Conservation (phyloP, 2,797 vertebrate species). For the Notamacropus eugenii region DNA sequence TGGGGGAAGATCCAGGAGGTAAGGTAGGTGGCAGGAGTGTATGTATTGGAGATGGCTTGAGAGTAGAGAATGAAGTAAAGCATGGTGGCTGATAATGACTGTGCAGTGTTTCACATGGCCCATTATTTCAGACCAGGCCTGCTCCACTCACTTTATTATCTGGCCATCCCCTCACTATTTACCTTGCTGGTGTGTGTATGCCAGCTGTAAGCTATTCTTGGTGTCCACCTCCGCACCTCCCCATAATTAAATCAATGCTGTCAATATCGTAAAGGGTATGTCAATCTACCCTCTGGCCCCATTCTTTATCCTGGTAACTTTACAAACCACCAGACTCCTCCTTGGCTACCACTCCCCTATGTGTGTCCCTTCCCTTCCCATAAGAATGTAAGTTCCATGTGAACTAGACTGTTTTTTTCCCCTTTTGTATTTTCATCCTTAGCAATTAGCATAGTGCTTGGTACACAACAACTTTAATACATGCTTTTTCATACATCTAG, state of each 20-base stretch:
- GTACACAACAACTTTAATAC: not conserved
- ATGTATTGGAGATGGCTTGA: not conserved
- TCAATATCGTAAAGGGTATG: not conserved
- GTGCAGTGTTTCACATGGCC: not conserved
- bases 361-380: not conserved
- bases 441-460: not conserved
- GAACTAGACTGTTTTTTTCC: not conserved
- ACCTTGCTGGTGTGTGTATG: not conserved
- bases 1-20: not conserved
- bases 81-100: not conserved
- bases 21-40: not conserved
- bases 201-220: not conserved
- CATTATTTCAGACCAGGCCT: not conserved
- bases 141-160: not conserved
- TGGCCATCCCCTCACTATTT: not conserved
- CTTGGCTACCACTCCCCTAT: not conserved
- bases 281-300: not conserved
- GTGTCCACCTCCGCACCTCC: not conserved
- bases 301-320: not conserved
- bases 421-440: not conserved
- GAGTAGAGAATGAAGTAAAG: not conserved
- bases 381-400: not conserved
- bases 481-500: not conserved
- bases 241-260: not conserved
- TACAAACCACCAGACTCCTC: not conserved